A percentile compares a stretch with the other conserved stretches of the same genome.
phyloP scores from a whole-genome alignment of 2,888 invertebrate genomes.

The Mesopsocus fuscifrons region DNA sequence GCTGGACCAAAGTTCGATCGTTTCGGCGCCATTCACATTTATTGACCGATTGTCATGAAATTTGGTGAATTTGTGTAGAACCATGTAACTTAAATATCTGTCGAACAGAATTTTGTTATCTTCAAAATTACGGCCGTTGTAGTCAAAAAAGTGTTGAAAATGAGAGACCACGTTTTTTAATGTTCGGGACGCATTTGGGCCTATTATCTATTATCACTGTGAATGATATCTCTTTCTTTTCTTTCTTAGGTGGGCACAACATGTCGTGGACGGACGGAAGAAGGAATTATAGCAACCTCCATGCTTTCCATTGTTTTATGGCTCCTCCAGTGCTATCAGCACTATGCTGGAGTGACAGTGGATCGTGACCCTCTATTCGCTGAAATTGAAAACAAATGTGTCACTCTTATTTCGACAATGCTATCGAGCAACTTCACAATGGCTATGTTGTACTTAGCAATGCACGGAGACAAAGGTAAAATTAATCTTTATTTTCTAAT shows the following conservation, averaged over 20 bases:
- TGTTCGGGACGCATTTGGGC: too few relatives aligned
- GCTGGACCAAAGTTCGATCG: too few relatives aligned
- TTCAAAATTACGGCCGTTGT: too few relatives aligned
- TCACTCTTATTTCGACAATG: slow-evolving; percentile 43
- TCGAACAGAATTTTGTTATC: too few relatives aligned
- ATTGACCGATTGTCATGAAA: too few relatives aligned
- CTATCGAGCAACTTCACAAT: slow-evolving; percentile 53
- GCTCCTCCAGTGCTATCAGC: slow-evolving; percentile 53
- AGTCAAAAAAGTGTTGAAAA: too few relatives aligned
- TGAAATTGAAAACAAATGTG: slow-evolving; percentile 49
- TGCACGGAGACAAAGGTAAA: slow-evolving; percentile 59
- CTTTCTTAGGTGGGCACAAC: slow-evolving; percentile 31
- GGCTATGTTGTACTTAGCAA: slow-evolving; percentile 66
- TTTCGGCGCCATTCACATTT: too few relatives aligned
- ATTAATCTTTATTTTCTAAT: slow-evolving; percentile 22
- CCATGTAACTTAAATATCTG: too few relatives aligned
- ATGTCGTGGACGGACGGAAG: slow-evolving; percentile 69
- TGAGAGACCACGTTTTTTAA: too few relatives aligned
- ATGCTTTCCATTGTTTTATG: slow-evolving; percentile 66
- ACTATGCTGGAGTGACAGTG: slow-evolving; percentile 9
- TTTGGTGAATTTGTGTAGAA: too few relatives aligned
- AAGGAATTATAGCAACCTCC: slow-evolving; percentile 62
- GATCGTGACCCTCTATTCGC: slow-evolving; percentile 6
- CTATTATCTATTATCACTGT: too few relatives aligned
- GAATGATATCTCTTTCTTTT: too few relatives aligned